Evolutionary conservation across 2,113 vertebrate genomes (phyloP).

Genomic region (Lucifuga dentata): DNA sequence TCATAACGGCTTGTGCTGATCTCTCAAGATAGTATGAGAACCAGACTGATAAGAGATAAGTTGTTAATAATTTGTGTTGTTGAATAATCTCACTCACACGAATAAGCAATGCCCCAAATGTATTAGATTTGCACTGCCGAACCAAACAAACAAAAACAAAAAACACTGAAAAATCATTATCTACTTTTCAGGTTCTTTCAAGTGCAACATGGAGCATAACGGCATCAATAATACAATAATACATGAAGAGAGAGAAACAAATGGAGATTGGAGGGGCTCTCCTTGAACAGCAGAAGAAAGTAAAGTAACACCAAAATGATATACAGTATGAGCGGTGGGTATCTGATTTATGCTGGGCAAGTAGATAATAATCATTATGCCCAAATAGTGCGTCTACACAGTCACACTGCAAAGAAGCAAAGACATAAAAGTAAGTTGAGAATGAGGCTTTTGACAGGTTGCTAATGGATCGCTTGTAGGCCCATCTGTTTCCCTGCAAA

Average conservation of each 20-base stretch:
- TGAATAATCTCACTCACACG: conserved; percentile 56
- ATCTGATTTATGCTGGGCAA: conserved; percentile 77
- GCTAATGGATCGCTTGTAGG: conserved; percentile 89
- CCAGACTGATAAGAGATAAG: conserved; percentile 29
- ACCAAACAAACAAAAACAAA: conserved; percentile 68
- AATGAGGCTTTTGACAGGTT: conserved; percentile 87
- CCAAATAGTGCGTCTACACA: conserved; percentile 72
- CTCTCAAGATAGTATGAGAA: conserved; percentile 48
- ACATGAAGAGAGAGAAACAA: conserved; percentile 55
- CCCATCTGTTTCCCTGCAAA: conserved; percentile 88
- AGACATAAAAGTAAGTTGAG: conserved; percentile 85
- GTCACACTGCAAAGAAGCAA: conserved; percentile 79
- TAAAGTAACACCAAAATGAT: conserved; percentile 41
- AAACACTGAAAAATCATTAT: conserved; percentile 57
- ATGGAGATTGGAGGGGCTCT: conserved; percentile 62
- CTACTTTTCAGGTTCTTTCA: conserved; percentile 60
- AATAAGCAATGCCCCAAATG: conserved; percentile 62
- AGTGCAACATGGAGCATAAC: conserved; percentile 39
- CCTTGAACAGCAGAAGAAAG: conserved; percentile 59
- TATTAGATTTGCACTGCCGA: conserved; percentile 33
- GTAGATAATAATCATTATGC: conserved; percentile 80
- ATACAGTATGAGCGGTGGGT: conserved; percentile 70
- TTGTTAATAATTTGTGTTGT: conserved; percentile 73
- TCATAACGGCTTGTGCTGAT: conserved; percentile 36
- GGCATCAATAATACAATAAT: conserved; percentile 75